These are phyloP conservation scores for Chaenocephalus aceratus DNA, from an alignment of 2,113 vertebrate species.

Conservation along the genomic window DNA sequence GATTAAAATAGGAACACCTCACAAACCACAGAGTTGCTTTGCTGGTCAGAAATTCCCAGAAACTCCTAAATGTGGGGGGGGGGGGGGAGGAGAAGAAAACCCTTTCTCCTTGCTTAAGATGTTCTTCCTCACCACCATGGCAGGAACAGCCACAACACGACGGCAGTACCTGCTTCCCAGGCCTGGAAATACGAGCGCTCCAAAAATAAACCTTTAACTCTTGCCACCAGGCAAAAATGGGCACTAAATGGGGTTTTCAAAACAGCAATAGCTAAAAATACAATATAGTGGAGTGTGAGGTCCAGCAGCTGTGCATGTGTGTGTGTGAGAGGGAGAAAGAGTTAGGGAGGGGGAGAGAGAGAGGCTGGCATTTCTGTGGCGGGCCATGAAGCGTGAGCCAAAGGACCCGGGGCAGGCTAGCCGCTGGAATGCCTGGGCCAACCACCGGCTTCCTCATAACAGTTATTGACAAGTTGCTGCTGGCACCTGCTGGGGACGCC, in stretches of 20 bases:
- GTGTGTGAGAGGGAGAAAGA: constrained; percentile 24
- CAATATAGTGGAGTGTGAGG: constrained; percentile 71
- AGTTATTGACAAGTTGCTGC: constrained; percentile 76
- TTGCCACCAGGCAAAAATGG: constrained; percentile 74
- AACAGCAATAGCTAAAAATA: constrained; percentile 84
- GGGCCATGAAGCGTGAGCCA: constrained; percentile 66
- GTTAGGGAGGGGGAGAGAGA: constrained; percentile 39
- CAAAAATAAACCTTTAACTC: constrained; percentile 83
- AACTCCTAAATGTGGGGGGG: constrained; percentile 35
- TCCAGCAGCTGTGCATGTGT: constrained; percentile 64
- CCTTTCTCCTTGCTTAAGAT: constrained; percentile 19
- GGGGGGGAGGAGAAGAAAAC: constrained; percentile 25
- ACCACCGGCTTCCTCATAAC: constrained; percentile 80
- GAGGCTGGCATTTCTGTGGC: constrained; percentile 78
- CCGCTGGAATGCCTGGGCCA: constrained; percentile 80
- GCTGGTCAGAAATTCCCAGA: constrained; percentile 48
- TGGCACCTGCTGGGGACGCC: constrained; percentile 73
- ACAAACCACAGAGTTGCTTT: constrained; percentile 56
- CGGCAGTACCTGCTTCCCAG: constrained; percentile 76
- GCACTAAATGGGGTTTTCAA: constrained; percentile 76
- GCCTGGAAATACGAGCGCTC: constrained; percentile 67
- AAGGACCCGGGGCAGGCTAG: constrained; percentile 67
- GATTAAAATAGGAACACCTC: constrained; percentile 69
- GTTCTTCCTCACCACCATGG: constrained; percentile 38
- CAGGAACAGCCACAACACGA: constrained; percentile 63